These are phyloP conservation scores for Darevskia mixta DNA, from an alignment of 2,797 vertebrate species.

Conservation along the genomic window DNA sequence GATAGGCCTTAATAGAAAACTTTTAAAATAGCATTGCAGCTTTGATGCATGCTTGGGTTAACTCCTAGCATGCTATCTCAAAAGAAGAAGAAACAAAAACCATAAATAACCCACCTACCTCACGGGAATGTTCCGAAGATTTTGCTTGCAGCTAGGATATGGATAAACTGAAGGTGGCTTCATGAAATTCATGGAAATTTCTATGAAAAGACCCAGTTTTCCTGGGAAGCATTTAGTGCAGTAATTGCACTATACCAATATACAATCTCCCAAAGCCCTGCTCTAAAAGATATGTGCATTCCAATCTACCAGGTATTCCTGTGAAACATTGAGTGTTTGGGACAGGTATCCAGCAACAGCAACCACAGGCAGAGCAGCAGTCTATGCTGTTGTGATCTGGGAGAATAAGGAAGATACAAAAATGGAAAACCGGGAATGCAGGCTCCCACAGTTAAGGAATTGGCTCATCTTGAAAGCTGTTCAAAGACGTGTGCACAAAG, in stretches of 20 bases:
- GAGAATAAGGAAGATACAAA: too few species aligned
- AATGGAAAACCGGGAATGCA: too few species aligned
- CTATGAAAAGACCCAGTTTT: neutral
- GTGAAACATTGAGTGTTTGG: neutral
- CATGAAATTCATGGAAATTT: neutral
- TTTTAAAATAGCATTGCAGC: conserved; percentile 53
- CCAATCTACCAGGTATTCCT: neutral
- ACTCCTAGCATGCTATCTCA: neutral
- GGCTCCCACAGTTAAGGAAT: too few species aligned
- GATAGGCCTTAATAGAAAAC: conserved; percentile 87
- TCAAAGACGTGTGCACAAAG: too few species aligned
- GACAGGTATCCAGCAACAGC: neutral
- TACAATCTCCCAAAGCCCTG: neutral
- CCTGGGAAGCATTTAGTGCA: conserved; percentile 23
- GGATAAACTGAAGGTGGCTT: conserved; percentile 11
- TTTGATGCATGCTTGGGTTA: conserved; percentile 23
- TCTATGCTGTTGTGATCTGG: too few species aligned
- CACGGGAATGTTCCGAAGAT: conserved; percentile 30
- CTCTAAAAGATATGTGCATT: neutral
- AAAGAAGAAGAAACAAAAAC: neutral
- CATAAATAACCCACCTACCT: conserved; percentile 18
- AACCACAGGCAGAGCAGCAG: neutral
- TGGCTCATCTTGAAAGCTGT: too few species aligned
- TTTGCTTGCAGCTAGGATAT: neutral
- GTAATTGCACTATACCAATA: neutral